phyloP scores from a whole-genome alignment of 1,140 invertebrate species.

The Tetramorium parvispinum region DNA sequence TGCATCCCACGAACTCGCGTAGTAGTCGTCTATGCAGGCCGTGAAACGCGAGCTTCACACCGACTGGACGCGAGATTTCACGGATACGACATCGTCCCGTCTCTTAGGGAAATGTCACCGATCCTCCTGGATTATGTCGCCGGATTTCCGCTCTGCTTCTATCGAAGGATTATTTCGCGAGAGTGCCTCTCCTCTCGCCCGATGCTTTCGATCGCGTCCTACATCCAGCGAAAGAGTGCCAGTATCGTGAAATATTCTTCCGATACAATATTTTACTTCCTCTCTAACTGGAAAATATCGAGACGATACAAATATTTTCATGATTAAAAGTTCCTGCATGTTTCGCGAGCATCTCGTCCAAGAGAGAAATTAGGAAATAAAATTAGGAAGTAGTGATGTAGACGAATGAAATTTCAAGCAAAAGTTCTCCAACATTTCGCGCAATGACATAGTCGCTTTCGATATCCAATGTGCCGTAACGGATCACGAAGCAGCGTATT shows the following conservation, averaged over 20 bases:
- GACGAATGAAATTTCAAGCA: background rate
- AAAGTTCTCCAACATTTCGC: background rate
- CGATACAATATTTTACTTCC: conserved; percentile 1
- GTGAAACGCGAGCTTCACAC: conserved; percentile 59
- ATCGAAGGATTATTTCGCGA: conserved; percentile 58
- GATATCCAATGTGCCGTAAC: background rate
- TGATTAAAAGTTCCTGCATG: background rate
- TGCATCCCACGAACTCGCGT: conserved; percentile 5
- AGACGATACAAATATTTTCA: background rate
- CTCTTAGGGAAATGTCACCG: conserved; percentile 67
- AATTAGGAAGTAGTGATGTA: background rate
- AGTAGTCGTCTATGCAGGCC: background rate
- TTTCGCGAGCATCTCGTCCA: background rate
- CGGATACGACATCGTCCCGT: conserved; percentile 35
- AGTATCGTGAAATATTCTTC: conserved; percentile 13
- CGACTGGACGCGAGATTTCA: conserved; percentile 60
- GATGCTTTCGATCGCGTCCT: background rate
- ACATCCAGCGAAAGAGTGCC: background rate
- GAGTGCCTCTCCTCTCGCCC: conserved; percentile 12
- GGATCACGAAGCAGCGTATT: background rate
- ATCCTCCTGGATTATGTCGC: conserved; percentile 49
- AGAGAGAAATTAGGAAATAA: background rate
- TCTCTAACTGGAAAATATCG: background rate
- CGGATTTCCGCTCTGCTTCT: conserved; percentile 51
- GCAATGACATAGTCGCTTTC: background rate